These are phyloP conservation scores for Scaptodrosophila latifasciaeformis DNA, from an alignment of 2,888 invertebrate genomes.

Conservation along the genomic window DNA sequence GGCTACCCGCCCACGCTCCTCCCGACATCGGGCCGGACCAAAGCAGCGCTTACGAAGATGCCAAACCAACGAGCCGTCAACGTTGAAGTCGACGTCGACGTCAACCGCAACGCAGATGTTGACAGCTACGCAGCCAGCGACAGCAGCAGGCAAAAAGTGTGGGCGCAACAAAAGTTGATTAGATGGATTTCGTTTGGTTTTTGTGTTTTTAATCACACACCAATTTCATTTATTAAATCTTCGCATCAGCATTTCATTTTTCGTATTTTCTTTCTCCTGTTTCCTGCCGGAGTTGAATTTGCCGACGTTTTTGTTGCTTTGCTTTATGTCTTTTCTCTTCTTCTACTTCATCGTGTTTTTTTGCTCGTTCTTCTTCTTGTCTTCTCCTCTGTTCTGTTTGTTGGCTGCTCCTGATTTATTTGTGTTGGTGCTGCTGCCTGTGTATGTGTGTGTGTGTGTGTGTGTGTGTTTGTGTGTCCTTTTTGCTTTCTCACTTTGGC, in stretches of 20 bases:
- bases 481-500: conserved; percentile 39
- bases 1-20: too few species aligned
- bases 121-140: too few species aligned
- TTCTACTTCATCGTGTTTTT: neutral
- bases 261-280: conserved; percentile 41
- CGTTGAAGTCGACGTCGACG: conserved; percentile 18
- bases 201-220: conserved; percentile 76
- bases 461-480: too few species aligned
- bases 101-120: neutral
- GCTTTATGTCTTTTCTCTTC: conserved; percentile 5
- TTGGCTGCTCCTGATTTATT: too few species aligned
- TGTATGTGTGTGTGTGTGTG: too few species aligned
- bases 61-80: neutral
- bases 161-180: conserved; percentile 72
- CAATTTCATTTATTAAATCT: conserved; percentile 75
- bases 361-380: conserved; percentile 50
- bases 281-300: neutral
- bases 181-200: conserved; percentile 75
- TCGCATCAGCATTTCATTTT: conserved; percentile 73
- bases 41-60: too few species aligned
- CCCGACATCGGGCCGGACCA: too few species aligned
- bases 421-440: too few species aligned
- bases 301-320: conserved; percentile 5
- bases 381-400: conserved; percentile 5
- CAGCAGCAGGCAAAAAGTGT: conserved; percentile 1